Evolutionary conservation across 2,113 vertebrate species (phyloP).

Genomic region (Motacilla alba): DNA sequence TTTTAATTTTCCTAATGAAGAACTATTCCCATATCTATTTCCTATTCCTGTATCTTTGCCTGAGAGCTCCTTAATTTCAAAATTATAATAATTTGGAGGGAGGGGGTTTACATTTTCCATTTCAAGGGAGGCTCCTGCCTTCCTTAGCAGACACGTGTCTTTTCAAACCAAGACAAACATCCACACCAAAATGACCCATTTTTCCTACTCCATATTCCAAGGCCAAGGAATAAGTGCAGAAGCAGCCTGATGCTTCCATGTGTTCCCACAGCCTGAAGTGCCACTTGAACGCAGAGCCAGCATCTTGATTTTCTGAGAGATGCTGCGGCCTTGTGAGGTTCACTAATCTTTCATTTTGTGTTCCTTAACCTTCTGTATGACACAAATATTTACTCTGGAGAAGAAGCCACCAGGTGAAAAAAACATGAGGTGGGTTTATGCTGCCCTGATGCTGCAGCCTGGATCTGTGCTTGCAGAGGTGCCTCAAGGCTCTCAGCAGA

Average conservation of each 20-base stretch:
- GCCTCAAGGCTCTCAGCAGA: background rate
- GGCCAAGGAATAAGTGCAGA: background rate
- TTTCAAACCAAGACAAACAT: background rate
- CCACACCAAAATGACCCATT: background rate
- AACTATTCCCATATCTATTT: background rate
- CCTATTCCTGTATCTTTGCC: background rate
- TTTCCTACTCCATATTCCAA: background rate
- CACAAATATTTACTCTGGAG: background rate
- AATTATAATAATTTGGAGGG: background rate
- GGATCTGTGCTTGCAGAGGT: accelerated
- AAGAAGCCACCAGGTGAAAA: background rate
- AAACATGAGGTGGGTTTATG: background rate
- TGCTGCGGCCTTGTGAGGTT: background rate
- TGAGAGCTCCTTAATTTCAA: background rate
- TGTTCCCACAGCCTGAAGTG: background rate
- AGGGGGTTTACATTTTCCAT: background rate
- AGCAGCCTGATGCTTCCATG: background rate
- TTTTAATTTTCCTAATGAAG: background rate
- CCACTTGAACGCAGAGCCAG: background rate
- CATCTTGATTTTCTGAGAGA: background rate
- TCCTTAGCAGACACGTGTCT: background rate
- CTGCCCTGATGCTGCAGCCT: background rate
- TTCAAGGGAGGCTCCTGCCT: background rate
- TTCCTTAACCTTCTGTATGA: background rate
- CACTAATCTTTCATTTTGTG: background rate